These are phyloP conservation scores for Thumatha senex DNA, from an alignment of 2,888 invertebrate species.

Conservation along the genomic window DNA sequence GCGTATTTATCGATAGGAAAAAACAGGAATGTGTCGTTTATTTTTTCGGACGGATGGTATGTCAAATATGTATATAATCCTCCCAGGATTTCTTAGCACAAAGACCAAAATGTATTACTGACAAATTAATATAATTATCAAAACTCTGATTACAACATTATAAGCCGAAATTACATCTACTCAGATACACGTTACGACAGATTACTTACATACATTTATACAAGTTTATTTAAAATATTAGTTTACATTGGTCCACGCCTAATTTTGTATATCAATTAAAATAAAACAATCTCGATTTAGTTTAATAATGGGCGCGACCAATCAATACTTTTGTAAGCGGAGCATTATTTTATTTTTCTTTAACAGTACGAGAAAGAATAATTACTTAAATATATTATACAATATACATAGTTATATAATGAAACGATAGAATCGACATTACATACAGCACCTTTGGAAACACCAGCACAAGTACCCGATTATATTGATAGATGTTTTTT, in stretches of 20 bases:
- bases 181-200: slow-evolving; percentile 26
- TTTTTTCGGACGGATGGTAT: background rate
- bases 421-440: background rate
- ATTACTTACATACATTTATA: slow-evolving; percentile 29
- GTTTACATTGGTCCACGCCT: slow-evolving; percentile 47
- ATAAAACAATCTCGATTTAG: slow-evolving; percentile 20
- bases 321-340: slow-evolving; percentile 17
- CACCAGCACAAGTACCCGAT: slow-evolving; percentile 10
- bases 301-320: slow-evolving; percentile 35
- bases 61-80: background rate
- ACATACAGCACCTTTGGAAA: slow-evolving; percentile 31
- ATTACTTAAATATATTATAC: background rate
- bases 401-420: background rate
- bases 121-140: slow-evolving; percentile 31
- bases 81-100: slow-evolving; percentile 4
- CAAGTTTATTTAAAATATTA: slow-evolving; percentile 16
- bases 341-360: background rate
- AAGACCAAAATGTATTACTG: slow-evolving; percentile 16
- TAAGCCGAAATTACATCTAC: slow-evolving; percentile 14
- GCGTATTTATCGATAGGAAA: background rate
- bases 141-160: slow-evolving; percentile 25
- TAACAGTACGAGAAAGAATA: background rate
- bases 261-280: slow-evolving; percentile 17
- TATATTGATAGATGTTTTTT: slow-evolving; percentile 16
- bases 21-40: background rate